Evolutionary conservation across 2,797 vertebrate genomes (phyloP), one percentile per base, ranked within the genome.

Genomic region (Sebastes umbrosus): DNA sequence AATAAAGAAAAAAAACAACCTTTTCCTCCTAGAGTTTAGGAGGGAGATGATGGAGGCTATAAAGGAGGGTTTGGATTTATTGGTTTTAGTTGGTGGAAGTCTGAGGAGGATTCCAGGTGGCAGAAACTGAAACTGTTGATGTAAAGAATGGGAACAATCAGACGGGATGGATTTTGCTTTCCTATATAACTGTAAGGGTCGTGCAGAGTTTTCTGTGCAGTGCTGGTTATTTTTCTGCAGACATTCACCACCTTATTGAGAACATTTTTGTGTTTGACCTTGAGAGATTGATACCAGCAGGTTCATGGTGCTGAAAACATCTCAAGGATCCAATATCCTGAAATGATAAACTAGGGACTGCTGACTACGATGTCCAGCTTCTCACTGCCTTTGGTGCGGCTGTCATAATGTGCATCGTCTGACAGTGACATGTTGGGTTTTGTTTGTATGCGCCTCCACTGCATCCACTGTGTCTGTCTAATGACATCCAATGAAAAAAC

Each of bases 301-400:
- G n/a, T 54, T 54, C 14, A 22, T 54, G 6, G 57, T 36, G 43
- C 77, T 84, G 65, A 80, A 84, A 84, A 65, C 18, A 16, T 69
- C 20, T 24, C 14, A 18, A 20, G 20, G 7, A 36, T 18, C 11
- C 58, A 69, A 22, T 5, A 12, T 34, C 12, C 46, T 75, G 27
- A 59, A 69, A 63, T 27, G 11, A 58, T 4, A 55, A 36, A 55
- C 25, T 6, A 64, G 14, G n/a, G 8, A 18, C 3, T 55, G 60
- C 9, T 39, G 29, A 36, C 31, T 14, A 3, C 27, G 18, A 70
- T 25, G 4, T 46, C 11, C 6, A n/a, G 24, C 22, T 54, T 60
- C 7, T 71, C 18, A 34, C 9, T 31, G 36, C 16, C 3, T 34
- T 12, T 58, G 29, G 34, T 66, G n/a, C 18, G 7, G 10, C 16